A percentile compares a stretch with the other conserved stretches of the same genome.
phyloP scores from a whole-genome alignment of 2,888 invertebrate genomes.

The Neocrepidodera transversa region DNA sequence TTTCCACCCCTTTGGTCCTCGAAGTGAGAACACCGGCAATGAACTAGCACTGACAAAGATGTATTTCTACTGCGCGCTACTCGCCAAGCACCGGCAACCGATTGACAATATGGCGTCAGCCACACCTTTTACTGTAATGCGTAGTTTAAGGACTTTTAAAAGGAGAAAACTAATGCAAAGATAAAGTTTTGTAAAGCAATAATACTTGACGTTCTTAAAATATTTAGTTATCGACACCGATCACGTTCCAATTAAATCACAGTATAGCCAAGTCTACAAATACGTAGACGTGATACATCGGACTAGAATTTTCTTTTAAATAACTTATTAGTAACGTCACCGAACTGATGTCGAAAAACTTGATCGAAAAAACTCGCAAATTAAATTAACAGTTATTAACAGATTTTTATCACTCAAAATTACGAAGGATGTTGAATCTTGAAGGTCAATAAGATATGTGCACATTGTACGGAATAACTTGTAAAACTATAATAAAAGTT shows the following conservation, averaged over 20 bases:
- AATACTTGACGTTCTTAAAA: neutral
- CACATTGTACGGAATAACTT: neutral
- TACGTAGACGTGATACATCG: conserved; percentile 41
- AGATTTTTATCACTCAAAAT: conserved; percentile 29
- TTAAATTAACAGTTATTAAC: conserved; percentile 15
- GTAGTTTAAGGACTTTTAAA: conserved; percentile 46
- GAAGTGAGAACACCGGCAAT: conserved; percentile 41
- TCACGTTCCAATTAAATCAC: neutral
- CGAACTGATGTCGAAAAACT: conserved; percentile 2
- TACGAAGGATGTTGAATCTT: conserved; percentile 33
- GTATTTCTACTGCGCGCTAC: conserved; percentile 34
- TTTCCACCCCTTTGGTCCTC: conserved; percentile 53
- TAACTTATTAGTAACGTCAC: conserved; percentile 13
- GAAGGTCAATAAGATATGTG: conserved; percentile 47
- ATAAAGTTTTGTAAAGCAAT: neutral
- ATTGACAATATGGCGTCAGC: conserved; percentile 60
- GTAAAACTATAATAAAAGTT: conserved; percentile 11
- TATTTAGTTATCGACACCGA: neutral
- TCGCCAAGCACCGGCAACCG: conserved; percentile 37
- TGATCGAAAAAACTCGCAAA: conserved; percentile 3
- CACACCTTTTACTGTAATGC: conserved; percentile 59
- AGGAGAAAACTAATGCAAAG: neutral
- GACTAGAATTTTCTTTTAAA: conserved; percentile 40
- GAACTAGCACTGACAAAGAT: conserved; percentile 31
- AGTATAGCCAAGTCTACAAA: neutral